Base-by-base conservation (phyloP, 2,113 vertebrate genomes). In the Nibea albiflora region DNA sequence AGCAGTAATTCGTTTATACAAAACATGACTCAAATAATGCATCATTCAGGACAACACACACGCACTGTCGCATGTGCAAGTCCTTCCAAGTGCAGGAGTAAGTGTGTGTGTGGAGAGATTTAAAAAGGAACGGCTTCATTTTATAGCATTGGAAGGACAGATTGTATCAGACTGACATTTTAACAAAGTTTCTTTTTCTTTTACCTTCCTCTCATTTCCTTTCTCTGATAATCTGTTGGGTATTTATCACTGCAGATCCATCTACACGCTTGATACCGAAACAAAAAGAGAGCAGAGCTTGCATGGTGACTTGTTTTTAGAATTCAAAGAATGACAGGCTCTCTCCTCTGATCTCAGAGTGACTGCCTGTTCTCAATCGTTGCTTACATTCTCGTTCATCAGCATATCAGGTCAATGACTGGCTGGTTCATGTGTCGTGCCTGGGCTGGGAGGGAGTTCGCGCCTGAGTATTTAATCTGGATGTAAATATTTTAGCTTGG, bases 1-100 rank as follows among this genome's bases (percentile, higher is more conserved):
- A 89, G 93, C 92, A 87, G 46, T 85, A 90, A 92, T 88, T 66
- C 15, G 86, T 90, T 89, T 90, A 89, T 80, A 92, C 71, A 85
- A 85, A 92, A 92, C 91, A 92, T 69, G 73, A 85, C 81, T 86
- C 63, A 69, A 89, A 88, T 86, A 79, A 85, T 60, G 20, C 4
- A 62, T 22, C 73, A 67, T 57, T 28, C 10, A 63, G 19, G 69
- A 62, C 53, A 57, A 75, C 58, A 76, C 74, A 61, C 58, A 76
- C 74, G 53, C 42, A 39, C 20, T 16, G 53, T 24, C 26, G 54
- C 10, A 49, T 80, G 39, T 76, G 50, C 4, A n/a, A 12, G 26
- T n/a, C 16, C 61, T 39, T 65, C 5, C n/a, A 17, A 61, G n/a
- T 15, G 11, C 9, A 63, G 26, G 12, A 73, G 5, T 19, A 16